Evolutionary conservation across 2,797 vertebrate genomes (phyloP), one percentile per base, ranked within the genome.

Genomic region (Melopsittacus undulatus): DNA sequence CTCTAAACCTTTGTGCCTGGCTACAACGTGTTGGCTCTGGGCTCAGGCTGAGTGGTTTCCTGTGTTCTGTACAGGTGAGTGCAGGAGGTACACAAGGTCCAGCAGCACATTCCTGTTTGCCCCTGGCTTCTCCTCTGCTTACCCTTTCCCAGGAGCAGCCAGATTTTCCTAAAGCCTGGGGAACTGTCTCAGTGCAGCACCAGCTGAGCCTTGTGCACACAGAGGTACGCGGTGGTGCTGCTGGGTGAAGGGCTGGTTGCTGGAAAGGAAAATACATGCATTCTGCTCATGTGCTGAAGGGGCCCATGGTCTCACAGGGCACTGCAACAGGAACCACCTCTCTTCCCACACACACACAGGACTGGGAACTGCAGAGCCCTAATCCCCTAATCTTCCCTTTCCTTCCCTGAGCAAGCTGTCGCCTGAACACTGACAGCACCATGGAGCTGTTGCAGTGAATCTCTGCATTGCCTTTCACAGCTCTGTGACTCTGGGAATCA

Each of bases 241-340:
- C 17, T n/a, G 36, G 62, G 19, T 27, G 56, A 24, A 64, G 79
- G 56, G 22, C 27, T 18, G 29, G 72, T 1, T 46, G 9, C 68
- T 69, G 51, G 83, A 48, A 79, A 70, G 68, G 29, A 40, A 46
- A 49, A 32, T 5, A 3, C 40, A 17, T 67, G 8, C 7, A 5
- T 17, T 81, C n/a, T 32, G 19, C 61, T 57, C 0, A 0, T 10
- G 26, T 68, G 26, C 77, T 6, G 9, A 3, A 72, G 36, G 45
- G 63, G 48, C 13, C 40, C 0, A 0, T 22, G 17, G 15, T 64
- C 45, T 70, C 45, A 8, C 34, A 30, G 36, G 32, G 21, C 68
- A 48, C 36, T 15, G 57, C 9, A 45, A 13, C 38, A 52, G 42
- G 67, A 56, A 11, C 68, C 57, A 10, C 48, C 32, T 64, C 29